Evolutionary conservation across 1,140 invertebrate species (phyloP).

Genomic region (Spodoptera frugiperda): DNA sequence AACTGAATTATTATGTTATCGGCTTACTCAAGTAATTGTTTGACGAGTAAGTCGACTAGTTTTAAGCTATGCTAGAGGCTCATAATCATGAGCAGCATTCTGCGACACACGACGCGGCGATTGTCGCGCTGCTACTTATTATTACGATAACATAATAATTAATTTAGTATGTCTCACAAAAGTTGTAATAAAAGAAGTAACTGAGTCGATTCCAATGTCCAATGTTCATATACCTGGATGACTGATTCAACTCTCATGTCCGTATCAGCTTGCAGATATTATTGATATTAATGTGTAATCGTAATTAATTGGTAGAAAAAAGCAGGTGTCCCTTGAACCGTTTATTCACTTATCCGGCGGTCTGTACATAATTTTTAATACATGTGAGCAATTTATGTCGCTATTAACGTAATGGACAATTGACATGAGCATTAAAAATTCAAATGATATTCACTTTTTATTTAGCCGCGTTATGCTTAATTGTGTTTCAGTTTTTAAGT

Average conservation of each 20-base stretch:
- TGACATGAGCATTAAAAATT: constrained; percentile 29
- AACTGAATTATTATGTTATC: too few relatives aligned
- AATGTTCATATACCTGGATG: too few relatives aligned
- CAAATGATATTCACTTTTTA: constrained; percentile 19
- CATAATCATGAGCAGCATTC: too few relatives aligned
- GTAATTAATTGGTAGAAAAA: constrained; percentile 36
- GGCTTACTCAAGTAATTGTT: too few relatives aligned
- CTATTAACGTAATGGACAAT: constrained; percentile 35
- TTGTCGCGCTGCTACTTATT: too few relatives aligned
- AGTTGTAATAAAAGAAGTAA: too few relatives aligned
- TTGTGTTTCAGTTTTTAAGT: constrained; percentile 7
- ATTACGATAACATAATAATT: too few relatives aligned
- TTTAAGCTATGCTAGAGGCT: too few relatives aligned
- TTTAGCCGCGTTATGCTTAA: constrained; percentile 1
- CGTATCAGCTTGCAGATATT: constrained; percentile 31
- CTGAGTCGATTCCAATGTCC: too few relatives aligned
- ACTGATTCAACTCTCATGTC: constrained; percentile 14
- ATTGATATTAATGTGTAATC: constrained; percentile 30
- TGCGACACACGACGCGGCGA: too few relatives aligned
- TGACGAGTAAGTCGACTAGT: too few relatives aligned
- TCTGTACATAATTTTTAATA: constrained; percentile 33
- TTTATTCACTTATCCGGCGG: constrained; percentile 18
- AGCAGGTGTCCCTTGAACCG: constrained; percentile 21
- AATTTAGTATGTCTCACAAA: too few relatives aligned
- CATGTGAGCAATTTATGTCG: constrained; percentile 27